Conservation (phyloP, 2,888 invertebrate genomes). For the Neocrepidodera transversa region DNA sequence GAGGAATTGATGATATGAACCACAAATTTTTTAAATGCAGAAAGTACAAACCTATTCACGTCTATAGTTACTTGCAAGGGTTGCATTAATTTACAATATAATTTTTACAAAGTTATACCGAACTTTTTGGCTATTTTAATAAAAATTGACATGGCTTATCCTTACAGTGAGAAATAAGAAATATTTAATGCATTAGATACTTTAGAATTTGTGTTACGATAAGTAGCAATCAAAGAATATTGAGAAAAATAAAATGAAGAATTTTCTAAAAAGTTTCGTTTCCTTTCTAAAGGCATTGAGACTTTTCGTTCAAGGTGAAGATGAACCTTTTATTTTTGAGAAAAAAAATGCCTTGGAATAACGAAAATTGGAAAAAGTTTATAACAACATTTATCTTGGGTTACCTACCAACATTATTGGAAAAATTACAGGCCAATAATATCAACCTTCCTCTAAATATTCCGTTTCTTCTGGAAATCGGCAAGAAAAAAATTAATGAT, state of each 20-base stretch:
- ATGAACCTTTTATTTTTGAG: conserved; percentile 68
- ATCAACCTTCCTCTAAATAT: too few relatives aligned
- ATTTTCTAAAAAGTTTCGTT: conserved; percentile 77
- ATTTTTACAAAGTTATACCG: conserved; percentile 82
- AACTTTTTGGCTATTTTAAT: conserved; percentile 86
- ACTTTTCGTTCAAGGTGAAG: conserved; percentile 73
- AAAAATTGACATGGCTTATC: conserved; percentile 94
- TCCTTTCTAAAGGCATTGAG: conserved; percentile 76
- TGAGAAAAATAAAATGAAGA: conserved; percentile 90
- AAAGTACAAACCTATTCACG: too few relatives aligned
- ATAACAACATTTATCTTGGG: conserved; percentile 81
- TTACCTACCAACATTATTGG: too few relatives aligned
- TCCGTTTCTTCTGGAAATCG: too few relatives aligned
- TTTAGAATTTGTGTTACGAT: conserved; percentile 79
- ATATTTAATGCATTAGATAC: conserved; percentile 76
- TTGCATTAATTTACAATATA: conserved; percentile 77
- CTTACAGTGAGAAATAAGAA: conserved; percentile 94
- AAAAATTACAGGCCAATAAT: too few relatives aligned
- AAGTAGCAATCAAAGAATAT: conserved; percentile 93
- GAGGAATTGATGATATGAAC: too few relatives aligned
- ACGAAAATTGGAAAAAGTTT: conserved; percentile 73
- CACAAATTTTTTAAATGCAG: too few relatives aligned
- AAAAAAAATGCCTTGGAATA: conserved; percentile 66
- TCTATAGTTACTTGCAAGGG: conserved; percentile 66
- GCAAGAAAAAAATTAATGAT: too few relatives aligned